These are phyloP conservation scores for Philaethria dido DNA, from an alignment of 2,888 invertebrate species.

Conservation along the genomic window DNA sequence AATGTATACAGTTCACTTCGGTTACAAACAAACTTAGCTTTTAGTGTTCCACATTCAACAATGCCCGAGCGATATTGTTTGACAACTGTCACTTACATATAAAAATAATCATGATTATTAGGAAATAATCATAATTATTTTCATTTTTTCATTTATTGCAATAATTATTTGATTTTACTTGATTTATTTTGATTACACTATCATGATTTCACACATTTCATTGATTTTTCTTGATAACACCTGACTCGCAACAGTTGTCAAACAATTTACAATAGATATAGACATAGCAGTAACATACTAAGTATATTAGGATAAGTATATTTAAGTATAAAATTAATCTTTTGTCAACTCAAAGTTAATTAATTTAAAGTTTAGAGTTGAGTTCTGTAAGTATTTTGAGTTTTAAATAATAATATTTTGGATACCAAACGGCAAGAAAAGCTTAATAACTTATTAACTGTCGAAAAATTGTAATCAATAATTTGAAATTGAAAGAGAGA, in stretches of 20 bases:
- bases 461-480: neutral
- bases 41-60: conserved; percentile 23
- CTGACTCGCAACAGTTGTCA: conserved; percentile 6
- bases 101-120: neutral
- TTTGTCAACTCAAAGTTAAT: neutral
- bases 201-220: too few relatives aligned
- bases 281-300: conserved; percentile 19
- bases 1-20: conserved; percentile 41
- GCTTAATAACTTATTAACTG: neutral
- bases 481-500: neutral
- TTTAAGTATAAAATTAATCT: conserved; percentile 12
- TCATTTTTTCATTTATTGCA: too few relatives aligned
- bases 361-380: neutral
- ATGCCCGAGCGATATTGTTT: conserved; percentile 22
- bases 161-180: too few relatives aligned
- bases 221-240: too few relatives aligned
- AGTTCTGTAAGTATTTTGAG: neutral
- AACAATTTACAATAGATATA: conserved; percentile 8
- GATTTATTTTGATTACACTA: neutral
- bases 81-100: conserved; percentile 8
- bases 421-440: neutral
- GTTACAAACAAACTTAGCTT: conserved; percentile 37
- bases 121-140: conserved; percentile 1
- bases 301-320: conserved; percentile 19
- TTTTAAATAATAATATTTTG: neutral